phyloP scores from a whole-genome alignment of 2,888 invertebrate species.

The Spodoptera littoralis region DNA sequence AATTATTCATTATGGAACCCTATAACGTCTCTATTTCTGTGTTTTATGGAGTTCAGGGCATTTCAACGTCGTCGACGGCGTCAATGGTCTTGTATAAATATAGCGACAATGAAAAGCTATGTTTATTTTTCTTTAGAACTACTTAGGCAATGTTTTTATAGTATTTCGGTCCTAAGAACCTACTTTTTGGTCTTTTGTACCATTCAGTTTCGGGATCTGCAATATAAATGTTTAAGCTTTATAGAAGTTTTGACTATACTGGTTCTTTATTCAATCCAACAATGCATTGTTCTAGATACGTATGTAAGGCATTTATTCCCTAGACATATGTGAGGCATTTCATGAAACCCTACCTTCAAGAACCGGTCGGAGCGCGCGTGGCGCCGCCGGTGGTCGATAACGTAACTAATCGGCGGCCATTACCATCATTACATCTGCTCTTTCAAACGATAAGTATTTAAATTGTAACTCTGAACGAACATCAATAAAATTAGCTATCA shows the following conservation, averaged over 20 bases:
- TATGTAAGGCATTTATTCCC: slow-evolving; percentile 12
- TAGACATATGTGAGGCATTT: slow-evolving; percentile 11
- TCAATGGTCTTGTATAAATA: slow-evolving; percentile 9
- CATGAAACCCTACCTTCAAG: slow-evolving; percentile 10
- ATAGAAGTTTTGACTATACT: not conserved
- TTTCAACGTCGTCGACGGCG: slow-evolving; percentile 6
- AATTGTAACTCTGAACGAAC: slow-evolving; percentile 45
- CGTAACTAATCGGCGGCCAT: slow-evolving; percentile 77
- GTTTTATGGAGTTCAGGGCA: slow-evolving; percentile 26
- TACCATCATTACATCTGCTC: slow-evolving; percentile 71
- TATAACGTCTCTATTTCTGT: slow-evolving; percentile 48
- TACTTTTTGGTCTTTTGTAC: no score
- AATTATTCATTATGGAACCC: slow-evolving; percentile 48
- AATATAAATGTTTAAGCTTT: no score
- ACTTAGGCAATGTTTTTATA: not conserved
- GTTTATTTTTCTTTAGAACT: not conserved
- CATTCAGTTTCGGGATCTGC: no score
- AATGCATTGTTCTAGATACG: slow-evolving; percentile 1
- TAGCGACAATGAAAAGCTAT: not conserved
- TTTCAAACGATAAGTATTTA: slow-evolving; percentile 51
- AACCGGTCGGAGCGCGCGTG: slow-evolving; percentile 52
- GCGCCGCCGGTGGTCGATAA: slow-evolving; percentile 74
- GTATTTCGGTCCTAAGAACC: no score
- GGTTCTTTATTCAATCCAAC: slow-evolving; percentile 1
- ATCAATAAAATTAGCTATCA: slow-evolving; percentile 54